These are phyloP conservation scores for Bunonema sp. DNA, from an alignment of 2,888 invertebrate species.

Conservation along the genomic window DNA sequence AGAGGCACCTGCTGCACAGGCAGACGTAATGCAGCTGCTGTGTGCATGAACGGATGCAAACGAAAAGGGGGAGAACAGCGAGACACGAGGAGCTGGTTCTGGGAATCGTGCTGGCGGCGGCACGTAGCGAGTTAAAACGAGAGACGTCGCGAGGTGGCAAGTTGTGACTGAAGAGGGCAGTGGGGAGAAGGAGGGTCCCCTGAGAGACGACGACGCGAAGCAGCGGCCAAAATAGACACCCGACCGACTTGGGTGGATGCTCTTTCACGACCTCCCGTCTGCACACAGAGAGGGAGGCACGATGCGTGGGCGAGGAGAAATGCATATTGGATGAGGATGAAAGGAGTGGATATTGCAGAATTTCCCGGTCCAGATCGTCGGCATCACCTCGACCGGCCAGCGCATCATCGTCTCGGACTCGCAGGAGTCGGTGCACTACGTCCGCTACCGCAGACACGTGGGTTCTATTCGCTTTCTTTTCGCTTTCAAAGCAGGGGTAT, in stretches of 20 bases:
- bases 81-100: background rate
- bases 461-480: constrained; percentile 7
- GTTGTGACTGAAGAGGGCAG: background rate
- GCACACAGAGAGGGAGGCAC: background rate
- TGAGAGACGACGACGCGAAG: no score
- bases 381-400: constrained; percentile 80
- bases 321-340: background rate
- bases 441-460: constrained; percentile 57
- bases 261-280: no score
- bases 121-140: background rate
- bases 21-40: no score
- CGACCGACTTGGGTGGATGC: no score
- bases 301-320: background rate
- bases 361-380: constrained; percentile 81
- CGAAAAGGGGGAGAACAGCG: background rate
- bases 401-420: constrained; percentile 85
- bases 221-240: no score
- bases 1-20: no score
- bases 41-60: background rate
- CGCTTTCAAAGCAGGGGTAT: background rate
- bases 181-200: no score
- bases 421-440: constrained; percentile 87
- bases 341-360: constrained; percentile 53
- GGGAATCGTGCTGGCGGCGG: background rate
- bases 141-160: background rate